Conservation (phyloP, 2,797 vertebrate genomes). For the Tragopan temminckii region DNA sequence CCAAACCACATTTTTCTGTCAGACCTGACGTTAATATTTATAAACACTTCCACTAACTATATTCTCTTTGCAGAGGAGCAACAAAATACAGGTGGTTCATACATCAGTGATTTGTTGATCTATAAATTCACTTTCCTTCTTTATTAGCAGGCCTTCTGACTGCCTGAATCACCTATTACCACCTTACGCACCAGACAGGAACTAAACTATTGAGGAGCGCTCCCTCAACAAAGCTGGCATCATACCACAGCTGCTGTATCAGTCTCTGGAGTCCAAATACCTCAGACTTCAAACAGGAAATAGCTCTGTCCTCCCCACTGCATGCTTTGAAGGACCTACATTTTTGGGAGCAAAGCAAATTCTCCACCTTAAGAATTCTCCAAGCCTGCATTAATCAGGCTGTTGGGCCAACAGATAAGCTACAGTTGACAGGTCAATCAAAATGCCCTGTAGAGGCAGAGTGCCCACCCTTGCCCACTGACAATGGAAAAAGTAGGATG, state of each 20-base stretch:
- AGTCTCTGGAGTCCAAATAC: neutral
- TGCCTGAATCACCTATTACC: slow-evolving; percentile 3
- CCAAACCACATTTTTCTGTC: slow-evolving; percentile 6
- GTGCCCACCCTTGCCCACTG: neutral
- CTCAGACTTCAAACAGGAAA: neutral
- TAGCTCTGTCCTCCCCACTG: neutral
- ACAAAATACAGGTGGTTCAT: slow-evolving; percentile 28
- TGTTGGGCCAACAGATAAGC: neutral
- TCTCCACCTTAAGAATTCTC: neutral
- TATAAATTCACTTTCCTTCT: neutral
- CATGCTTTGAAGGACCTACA: neutral
- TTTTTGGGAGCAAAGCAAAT: neutral
- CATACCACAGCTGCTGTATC: neutral
- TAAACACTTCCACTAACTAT: neutral
- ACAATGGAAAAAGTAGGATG: neutral
- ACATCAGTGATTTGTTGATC: neutral
- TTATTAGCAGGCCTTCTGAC: neutral
- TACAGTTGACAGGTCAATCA: neutral
- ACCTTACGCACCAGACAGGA: slow-evolving; percentile 4
- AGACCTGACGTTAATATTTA: slow-evolving; percentile 12
- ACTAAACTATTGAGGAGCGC: neutral
- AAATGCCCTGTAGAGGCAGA: neutral
- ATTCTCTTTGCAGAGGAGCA: neutral
- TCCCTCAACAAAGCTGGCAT: neutral
- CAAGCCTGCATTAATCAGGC: neutral